Evolutionary conservation across 2,797 vertebrate genomes (phyloP).

Genomic region (Diplodus puntazzo): DNA sequence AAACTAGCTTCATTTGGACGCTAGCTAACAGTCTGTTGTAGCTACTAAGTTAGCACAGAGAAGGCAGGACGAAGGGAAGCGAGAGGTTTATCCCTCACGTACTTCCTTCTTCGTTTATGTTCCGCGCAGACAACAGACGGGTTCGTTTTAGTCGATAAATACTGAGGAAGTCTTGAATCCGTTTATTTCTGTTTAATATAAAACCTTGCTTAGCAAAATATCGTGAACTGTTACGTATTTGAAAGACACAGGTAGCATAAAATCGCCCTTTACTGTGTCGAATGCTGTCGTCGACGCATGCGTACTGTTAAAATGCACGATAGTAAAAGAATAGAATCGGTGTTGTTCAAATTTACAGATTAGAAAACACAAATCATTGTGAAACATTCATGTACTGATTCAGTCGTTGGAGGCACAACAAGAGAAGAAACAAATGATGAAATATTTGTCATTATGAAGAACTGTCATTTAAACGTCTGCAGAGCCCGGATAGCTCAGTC

Average conservation of each 20-base stretch:
- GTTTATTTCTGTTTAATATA: neutral
- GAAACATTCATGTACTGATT: no score
- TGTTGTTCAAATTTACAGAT: no score
- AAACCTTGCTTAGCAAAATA: neutral
- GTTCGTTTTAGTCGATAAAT: neutral
- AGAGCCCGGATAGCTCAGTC: constrained; percentile 94
- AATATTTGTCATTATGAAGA: no score
- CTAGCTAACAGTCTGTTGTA: neutral
- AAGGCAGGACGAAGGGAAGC: no score
- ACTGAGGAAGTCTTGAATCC: neutral
- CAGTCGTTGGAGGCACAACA: no score
- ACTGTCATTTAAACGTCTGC: no score
- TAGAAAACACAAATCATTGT: no score
- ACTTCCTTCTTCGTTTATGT: constrained; percentile 35
- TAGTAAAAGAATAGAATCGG: no score
- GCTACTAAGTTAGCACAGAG: neutral
- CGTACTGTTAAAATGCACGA: no score
- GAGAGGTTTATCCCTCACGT: neutral
- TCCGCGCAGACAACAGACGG: neutral
- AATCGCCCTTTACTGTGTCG: no score
- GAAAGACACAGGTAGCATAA: neutral
- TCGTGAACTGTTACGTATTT: neutral
- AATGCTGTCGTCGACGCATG: no score
- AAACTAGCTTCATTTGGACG: neutral
- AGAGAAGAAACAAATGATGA: no score